These are phyloP conservation scores for Peromyscus maniculatus DNA, from an alignment of 2,113 vertebrate genomes.

Conservation along the genomic window DNA sequence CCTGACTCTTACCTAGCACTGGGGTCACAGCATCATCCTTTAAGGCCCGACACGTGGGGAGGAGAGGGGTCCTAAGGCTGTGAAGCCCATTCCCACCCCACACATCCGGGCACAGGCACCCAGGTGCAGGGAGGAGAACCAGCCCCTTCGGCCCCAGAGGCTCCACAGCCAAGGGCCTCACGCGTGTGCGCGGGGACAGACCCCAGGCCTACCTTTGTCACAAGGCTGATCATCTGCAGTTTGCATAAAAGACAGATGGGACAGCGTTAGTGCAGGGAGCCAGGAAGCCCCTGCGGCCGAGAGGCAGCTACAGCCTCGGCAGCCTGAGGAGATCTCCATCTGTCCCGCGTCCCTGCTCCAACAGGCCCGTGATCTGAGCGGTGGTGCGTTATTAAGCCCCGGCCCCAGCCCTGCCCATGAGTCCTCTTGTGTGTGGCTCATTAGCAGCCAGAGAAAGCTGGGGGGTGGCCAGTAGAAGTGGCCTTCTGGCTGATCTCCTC, in stretches of 20 bases:
- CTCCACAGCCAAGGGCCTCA: neutral
- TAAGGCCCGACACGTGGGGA: neutral
- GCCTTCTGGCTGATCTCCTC: slow-evolving; percentile 3
- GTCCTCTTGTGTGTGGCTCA: slow-evolving; percentile 28
- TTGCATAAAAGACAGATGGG: slow-evolving; percentile 91
- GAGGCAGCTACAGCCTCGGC: slow-evolving; percentile 36
- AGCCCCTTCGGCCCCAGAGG: neutral
- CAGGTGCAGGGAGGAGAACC: neutral
- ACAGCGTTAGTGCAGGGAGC: slow-evolving; percentile 82
- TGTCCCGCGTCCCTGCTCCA: slow-evolving; percentile 57
- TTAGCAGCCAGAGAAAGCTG: slow-evolving; percentile 54
- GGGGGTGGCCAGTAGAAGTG: neutral
- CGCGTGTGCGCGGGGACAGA: neutral
- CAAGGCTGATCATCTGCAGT: slow-evolving; percentile 94
- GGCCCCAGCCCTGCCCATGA: slow-evolving; percentile 50
- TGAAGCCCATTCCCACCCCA: neutral
- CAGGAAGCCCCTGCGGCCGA: slow-evolving; percentile 50
- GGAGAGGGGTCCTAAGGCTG: neutral
- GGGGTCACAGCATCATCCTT: neutral
- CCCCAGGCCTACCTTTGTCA: slow-evolving; percentile 93
- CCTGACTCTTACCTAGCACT: neutral
- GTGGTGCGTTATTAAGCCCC: slow-evolving; percentile 32
- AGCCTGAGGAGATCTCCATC: slow-evolving; percentile 41
- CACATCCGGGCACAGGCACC: neutral
- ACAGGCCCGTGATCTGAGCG: slow-evolving; percentile 27